Percentiles rank a stretch among this genome's conserved stretches.
These are phyloP conservation scores for Ectemnius continuus DNA, from an alignment of 2,888 invertebrate genomes.

Conservation along the genomic window DNA sequence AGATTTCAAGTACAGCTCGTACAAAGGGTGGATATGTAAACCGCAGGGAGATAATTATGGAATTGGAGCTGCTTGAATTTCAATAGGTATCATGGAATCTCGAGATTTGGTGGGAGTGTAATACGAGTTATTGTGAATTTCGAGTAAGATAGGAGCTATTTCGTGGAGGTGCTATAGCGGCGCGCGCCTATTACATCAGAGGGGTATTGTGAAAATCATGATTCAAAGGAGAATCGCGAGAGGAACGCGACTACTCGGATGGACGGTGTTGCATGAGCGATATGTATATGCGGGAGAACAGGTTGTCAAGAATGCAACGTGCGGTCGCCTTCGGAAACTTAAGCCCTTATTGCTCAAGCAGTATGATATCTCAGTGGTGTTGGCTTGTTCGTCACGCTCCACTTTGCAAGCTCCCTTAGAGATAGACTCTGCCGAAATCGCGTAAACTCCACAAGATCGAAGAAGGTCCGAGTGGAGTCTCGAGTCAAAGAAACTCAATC, in stretches of 20 bases:
- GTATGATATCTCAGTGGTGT: slow-evolving; percentile 9
- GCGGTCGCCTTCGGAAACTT: slow-evolving; percentile 8
- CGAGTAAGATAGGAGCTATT: slow-evolving; percentile 22
- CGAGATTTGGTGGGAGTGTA: not conserved
- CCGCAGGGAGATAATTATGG: no score
- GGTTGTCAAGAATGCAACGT: slow-evolving; percentile 39
- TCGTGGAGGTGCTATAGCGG: slow-evolving; percentile 36
- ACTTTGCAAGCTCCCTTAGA: slow-evolving; percentile 9
- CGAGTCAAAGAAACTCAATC: no score
- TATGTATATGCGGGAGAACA: slow-evolving; percentile 29
- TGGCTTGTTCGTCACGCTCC: slow-evolving; percentile 16
- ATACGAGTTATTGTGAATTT: slow-evolving; percentile 13
- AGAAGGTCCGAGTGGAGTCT: not conserved
- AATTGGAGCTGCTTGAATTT: no score
- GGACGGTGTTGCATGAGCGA: slow-evolving; percentile 3
- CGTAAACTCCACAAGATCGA: not conserved
- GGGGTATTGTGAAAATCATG: slow-evolving; percentile 58
- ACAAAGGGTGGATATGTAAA: no score
- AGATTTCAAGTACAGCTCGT: no score
- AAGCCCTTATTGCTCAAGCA: slow-evolving; percentile 13
- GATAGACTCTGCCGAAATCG: not conserved
- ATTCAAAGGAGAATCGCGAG: slow-evolving; percentile 51
- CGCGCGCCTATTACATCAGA: slow-evolving; percentile 48
- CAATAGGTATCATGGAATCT: no score
- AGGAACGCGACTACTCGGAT: slow-evolving; percentile 32